Percentiles rank a stretch among this genome's conserved stretches.
Evolutionary conservation across 2,888 invertebrate species (phyloP).

Genomic region (Drosophila nigricruria): DNA sequence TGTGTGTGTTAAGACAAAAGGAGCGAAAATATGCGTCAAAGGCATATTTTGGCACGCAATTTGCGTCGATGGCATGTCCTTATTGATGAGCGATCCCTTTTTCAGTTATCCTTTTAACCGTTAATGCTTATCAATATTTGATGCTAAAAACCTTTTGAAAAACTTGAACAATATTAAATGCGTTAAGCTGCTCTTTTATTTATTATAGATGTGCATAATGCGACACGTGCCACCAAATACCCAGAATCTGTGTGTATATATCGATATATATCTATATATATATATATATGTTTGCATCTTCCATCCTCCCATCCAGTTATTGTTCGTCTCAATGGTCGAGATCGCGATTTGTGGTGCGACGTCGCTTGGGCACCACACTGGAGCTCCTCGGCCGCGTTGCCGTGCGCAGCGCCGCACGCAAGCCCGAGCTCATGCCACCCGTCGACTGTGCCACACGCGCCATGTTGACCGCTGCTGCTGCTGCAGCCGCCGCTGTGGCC

Average conservation of each 20-base stretch:
- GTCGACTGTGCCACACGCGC: not conserved
- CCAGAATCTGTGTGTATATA: not conserved
- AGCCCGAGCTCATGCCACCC: not conserved
- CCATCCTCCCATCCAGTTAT: too few species aligned
- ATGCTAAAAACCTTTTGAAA: constrained; percentile 59
- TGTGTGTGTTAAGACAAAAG: constrained; percentile 68
- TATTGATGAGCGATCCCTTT: constrained; percentile 79
- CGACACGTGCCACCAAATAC: constrained; percentile 26
- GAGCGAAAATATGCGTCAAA: constrained; percentile 66
- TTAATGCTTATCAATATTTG: constrained; percentile 73
- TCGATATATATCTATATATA: not conserved
- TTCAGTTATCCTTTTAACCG: constrained; percentile 59
- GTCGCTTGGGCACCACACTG: constrained; percentile 2
- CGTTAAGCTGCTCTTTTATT: constrained; percentile 50
- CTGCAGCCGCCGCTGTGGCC: not conserved
- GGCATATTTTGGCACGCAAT: constrained; percentile 79
- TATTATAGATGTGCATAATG: constrained; percentile 54
- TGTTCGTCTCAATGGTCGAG: not conserved
- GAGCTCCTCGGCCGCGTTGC: not conserved
- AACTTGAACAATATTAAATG: too few species aligned
- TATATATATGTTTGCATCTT: not conserved
- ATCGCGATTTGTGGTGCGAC: constrained; percentile 9
- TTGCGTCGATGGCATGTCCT: constrained; percentile 59
- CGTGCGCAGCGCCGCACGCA: not conserved
- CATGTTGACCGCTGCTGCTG: fast-evolving